Base-by-base conservation (phyloP, 2,888 invertebrate genomes). In the Melieria omissa region DNA sequence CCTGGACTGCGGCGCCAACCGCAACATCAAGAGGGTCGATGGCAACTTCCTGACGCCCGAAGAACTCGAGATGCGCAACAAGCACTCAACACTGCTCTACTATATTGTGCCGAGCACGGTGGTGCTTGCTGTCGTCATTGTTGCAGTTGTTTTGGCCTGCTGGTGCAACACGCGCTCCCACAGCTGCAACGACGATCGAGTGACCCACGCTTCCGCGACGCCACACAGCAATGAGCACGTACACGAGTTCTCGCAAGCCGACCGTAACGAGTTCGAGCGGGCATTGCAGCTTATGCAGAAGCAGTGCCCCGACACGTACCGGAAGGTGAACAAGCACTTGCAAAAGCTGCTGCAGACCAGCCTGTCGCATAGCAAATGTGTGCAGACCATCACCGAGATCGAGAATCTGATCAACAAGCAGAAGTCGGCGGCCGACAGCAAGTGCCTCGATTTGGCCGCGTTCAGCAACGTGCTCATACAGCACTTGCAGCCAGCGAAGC, bases 41-140 rank as follows among this genome's bases (percentile, higher is more conserved):
- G 84, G 82, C 0, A 76, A 80, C 9, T 87, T 84, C 73, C 80
- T 81, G 10, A 80, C 84, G 4, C 79, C 81, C 29, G 79, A 85
- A 68, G 83, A 84, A 57, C 49, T 81, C 41, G 81, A 78, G 44
- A 75, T 73, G n/a, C 74, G 71, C 52, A 76, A 77, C 73, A 75
- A 74, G 10, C 75, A 75, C 41, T 68, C 76, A 54, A 76, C 78
- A 0, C 66, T 75, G 45, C 12, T 67, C 8, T 7, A 60, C 1
- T 16, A 58, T 12, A 58, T 58, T 44, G 61, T 67, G 74, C n/a
- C 61, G 49, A n/a, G 44, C 44, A 3, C 29, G 41, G 61, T 69
- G 14, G 58, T 29, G 75, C 44, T 46, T 77, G 14, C 52, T 44
- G 60, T n/a, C 44, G 71, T 68, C 16, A 77, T 74, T 61, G 77